Evolutionary conservation across 2,797 vertebrate genomes (phyloP).

Genomic region (Macropus fuliginosus): DNA sequence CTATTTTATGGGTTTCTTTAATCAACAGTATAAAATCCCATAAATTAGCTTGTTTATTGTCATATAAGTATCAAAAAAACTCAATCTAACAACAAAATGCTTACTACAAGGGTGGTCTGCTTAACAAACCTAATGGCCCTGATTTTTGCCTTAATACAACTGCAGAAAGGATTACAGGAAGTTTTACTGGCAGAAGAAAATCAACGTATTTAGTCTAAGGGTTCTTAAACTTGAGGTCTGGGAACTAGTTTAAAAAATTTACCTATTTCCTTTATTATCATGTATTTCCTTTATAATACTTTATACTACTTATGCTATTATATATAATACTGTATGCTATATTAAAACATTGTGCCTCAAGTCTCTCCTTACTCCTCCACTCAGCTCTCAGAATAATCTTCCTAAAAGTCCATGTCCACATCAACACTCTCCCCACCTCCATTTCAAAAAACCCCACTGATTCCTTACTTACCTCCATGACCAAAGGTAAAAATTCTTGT

Average conservation of each 20-base stretch:
- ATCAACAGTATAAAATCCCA: background rate
- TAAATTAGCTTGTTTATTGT: background rate
- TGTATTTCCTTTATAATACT: background rate
- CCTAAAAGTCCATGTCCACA: background rate
- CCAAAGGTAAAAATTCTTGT: background rate
- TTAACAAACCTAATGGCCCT: background rate
- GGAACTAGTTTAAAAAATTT: background rate
- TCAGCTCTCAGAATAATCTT: background rate
- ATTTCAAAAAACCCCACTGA: background rate
- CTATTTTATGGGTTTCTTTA: background rate
- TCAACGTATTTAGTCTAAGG: background rate
- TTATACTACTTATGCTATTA: too few species aligned
- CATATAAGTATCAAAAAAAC: background rate
- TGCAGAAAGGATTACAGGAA: background rate
- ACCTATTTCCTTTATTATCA: background rate
- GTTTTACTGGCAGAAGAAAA: background rate
- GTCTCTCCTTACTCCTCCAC: background rate
- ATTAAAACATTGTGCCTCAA: background rate
- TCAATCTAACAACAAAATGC: background rate
- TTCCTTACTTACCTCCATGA: background rate
- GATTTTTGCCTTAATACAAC: background rate
- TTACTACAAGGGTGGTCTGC: background rate
- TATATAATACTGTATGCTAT: background rate
- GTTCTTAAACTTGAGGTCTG: background rate
- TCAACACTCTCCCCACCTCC: background rate